Evolutionary conservation across 2,888 invertebrate genomes (phyloP), one percentile per base, ranked within the genome.

Genomic region (Oscheius sp.): DNA sequence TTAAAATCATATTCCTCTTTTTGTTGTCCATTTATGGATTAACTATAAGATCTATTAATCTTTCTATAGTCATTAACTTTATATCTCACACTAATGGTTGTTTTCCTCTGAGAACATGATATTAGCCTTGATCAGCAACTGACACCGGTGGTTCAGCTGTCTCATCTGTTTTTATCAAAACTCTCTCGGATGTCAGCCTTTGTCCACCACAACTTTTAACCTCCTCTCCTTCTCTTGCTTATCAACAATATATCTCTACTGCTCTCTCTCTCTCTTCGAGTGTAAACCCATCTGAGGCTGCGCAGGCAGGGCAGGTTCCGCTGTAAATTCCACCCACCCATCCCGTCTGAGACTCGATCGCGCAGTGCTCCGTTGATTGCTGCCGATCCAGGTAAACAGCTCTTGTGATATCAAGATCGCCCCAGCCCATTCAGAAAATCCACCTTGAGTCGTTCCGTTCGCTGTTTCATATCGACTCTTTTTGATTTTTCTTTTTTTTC

Each of bases 221-320:
- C 6, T 28, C n/a, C 26, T 8, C 17, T 59, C 44, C 14, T 24
- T 59, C 12, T 44, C 59, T 36, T 20, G 2, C 24, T 54, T 30
- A 26, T 6, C 36, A 38, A 22, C 26, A 17, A 32, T 32, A 14
- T 54, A 26, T 41, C 26, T 59, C 59, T 44, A 24, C n/a, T 59
- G 56, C 44, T 44, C 59, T 57, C 38, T 59, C 28, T 32, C n/a
- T 22, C 22, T n/a, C 54, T 54, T 45, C 28, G 59, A 44, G 59
- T 59, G 59, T 59, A 59, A 59, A 41, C 59, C 59, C 59, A 59
- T 59, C 59, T 59, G 59, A 59, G 59, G 59, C 14, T 59, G 59
- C 59, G 59, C 59, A n/a, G 59, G 59, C 59, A 44, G 44, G 59
- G 59, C 59, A 59, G 59, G 59, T 59, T 59, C 59, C 59, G 59